Evolutionary conservation across 2,113 vertebrate genomes (phyloP).

Genomic region (Pomatorhinus ruficollis): DNA sequence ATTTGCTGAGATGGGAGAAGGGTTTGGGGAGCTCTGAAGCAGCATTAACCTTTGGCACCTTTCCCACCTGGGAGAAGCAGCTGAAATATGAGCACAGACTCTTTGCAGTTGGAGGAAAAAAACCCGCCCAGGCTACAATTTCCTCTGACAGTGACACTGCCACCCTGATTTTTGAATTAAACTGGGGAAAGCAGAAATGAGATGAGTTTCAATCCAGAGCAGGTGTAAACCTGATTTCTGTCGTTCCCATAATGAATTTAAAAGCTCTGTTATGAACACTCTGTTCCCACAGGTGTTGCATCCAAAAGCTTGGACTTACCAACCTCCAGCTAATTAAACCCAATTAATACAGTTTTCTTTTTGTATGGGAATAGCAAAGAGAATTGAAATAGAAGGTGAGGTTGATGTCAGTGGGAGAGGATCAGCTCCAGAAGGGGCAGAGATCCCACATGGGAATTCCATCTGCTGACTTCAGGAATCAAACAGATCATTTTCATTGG

Average conservation of each 20-base stretch:
- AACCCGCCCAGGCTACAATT: background rate
- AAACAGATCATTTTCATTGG: background rate
- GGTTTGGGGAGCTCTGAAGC: background rate
- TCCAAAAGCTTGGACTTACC: background rate
- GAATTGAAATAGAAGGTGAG: background rate
- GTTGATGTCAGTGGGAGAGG: background rate
- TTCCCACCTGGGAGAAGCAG: background rate
- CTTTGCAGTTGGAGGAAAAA: background rate
- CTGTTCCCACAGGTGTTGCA: background rate
- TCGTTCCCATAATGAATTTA: background rate
- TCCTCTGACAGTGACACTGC: background rate
- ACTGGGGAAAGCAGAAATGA: background rate
- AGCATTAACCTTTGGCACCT: background rate
- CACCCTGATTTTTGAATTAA: background rate
- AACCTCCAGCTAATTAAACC: background rate
- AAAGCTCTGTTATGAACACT: background rate
- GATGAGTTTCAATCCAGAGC: background rate
- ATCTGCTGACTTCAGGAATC: background rate
- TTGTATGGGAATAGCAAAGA: background rate
- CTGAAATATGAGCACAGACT: background rate
- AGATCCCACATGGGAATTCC: background rate
- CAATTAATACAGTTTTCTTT: background rate
- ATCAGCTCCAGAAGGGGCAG: background rate
- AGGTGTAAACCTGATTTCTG: constrained; percentile 12
- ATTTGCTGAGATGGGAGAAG: background rate